A percentile compares a stretch with the other conserved stretches of the same genome.
Conservation (phyloP, 2,888 invertebrate species). For the Tryphoninae sp. region DNA sequence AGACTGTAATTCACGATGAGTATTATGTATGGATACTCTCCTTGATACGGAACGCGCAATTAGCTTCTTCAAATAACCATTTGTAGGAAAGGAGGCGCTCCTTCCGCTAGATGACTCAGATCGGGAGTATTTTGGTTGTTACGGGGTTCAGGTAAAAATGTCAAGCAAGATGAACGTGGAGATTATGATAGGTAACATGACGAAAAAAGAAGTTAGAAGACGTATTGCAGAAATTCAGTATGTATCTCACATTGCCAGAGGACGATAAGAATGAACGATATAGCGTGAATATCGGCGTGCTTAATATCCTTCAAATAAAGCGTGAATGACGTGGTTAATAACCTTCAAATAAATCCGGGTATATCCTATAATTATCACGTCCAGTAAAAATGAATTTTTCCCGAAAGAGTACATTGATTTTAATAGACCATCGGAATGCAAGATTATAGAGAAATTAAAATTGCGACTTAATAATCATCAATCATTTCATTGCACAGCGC, state of each 20-base stretch:
- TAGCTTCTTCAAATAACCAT: constrained; percentile 35
- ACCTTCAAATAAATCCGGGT: not conserved
- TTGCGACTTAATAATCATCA: constrained; percentile 27
- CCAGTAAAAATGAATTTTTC: constrained; percentile 1
- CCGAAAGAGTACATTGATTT: constrained; percentile 22
- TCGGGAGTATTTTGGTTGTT: constrained; percentile 24
- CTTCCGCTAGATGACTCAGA: not conserved
- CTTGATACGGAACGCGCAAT: constrained; percentile 44
- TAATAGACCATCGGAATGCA: constrained; percentile 22
- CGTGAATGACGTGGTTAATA: too few species aligned
- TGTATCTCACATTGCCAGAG: constrained; percentile 12
- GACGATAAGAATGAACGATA: not conserved
- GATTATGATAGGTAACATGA: constrained; percentile 19
- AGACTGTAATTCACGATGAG: constrained; percentile 17
- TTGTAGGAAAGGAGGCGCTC: constrained; percentile 5
- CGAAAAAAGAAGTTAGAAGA: constrained; percentile 8
- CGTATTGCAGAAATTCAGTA: constrained; percentile 30
- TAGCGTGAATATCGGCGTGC: constrained; percentile 22
- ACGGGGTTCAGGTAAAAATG: constrained; percentile 10
- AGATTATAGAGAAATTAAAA: constrained; percentile 31
- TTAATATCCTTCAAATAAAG: not conserved
- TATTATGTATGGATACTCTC: constrained; percentile 32
- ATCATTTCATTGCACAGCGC: constrained; percentile 42
- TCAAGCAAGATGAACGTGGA: constrained; percentile 8
- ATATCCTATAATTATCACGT: not conserved